Evolutionary conservation across 1,140 invertebrate genomes (phyloP), one percentile per base, ranked within the genome.

Genomic region (Zaprionus camerounensis): DNA sequence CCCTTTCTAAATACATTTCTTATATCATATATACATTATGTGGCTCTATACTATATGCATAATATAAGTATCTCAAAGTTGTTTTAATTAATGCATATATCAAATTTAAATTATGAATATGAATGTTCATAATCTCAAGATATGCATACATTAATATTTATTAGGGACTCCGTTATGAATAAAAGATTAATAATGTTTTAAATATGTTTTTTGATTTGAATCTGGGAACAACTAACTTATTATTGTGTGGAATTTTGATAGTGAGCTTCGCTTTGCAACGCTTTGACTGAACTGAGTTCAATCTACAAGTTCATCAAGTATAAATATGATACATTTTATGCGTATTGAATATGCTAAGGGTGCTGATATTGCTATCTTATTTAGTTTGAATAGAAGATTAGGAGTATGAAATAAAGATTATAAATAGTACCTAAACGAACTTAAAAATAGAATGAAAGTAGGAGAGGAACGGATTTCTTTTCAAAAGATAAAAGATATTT

Each of bases 81-180:
- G 20, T 24, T 0, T 12, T 11, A 13, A 24, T 24, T 22, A 22
- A 51, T 24, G 3, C 12, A 0, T 22, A 51, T 51, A 51, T 51
- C 46, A 9, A 13, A 51, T 51, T 22, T 24, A 3, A 0, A 24
- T 2, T 1, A 51, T 51, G 46, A 11, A 51, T 24, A 51, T 51
- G 13, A 51, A 51, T 24, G 20, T 3, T 11, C 22, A 51, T 51
- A 51, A 51, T 1, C n/a, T n/a, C 1, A 3, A 49, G 13, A 51
- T 51, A 51, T 51, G 46, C 46, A 51, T 51, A 51, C 4, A 24
- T 51, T 22, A 22, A 24, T 51, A 22, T 20, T 51, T 51, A 46
- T 46, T 17, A 9, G n/a, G 2, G n/a, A 9, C 17, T 17, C n/a
- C 46, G 46, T 24, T 51, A 51, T 51, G 46, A 22, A 51, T 51